These are phyloP conservation scores for Aspidoscelis tigris DNA, from an alignment of 2,113 vertebrate genomes.

Conservation along the genomic window DNA sequence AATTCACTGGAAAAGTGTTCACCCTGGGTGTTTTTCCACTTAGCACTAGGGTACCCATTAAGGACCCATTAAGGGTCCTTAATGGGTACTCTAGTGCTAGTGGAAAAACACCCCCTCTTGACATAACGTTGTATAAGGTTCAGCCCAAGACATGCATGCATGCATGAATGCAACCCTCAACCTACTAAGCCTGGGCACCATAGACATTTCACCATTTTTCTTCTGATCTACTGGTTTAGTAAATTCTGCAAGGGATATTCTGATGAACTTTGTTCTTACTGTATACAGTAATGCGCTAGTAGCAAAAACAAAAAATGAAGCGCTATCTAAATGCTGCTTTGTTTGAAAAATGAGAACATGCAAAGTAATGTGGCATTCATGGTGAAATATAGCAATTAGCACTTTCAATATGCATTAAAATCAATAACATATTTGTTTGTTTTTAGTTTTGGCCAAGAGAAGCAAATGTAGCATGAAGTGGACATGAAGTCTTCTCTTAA, in stretches of 20 bases:
- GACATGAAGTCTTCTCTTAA: not conserved
- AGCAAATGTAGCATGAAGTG: not conserved
- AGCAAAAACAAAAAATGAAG: not conserved
- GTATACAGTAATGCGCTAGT: not conserved
- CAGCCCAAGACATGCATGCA: no score
- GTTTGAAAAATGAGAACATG: conserved; percentile 26
- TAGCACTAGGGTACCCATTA: no score
- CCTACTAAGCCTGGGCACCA: not conserved
- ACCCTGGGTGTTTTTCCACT: not conserved
- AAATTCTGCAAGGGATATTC: not conserved
- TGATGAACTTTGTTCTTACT: not conserved
- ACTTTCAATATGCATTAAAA: conserved; percentile 23
- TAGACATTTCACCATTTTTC: not conserved
- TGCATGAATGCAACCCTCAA: no score
- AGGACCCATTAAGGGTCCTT: no score
- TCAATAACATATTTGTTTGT: not conserved
- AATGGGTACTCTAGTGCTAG: no score
- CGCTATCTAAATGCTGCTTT: not conserved
- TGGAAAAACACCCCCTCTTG: not conserved
- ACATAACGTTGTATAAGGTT: not conserved
- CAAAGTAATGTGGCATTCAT: conserved; percentile 42
- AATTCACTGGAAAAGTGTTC: not conserved
- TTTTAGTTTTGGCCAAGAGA: no score
- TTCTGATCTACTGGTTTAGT: not conserved
- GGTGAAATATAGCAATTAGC: no score